Evolutionary conservation across 2,888 invertebrate species (phyloP), one percentile per base, ranked within the genome.

Genomic region (Perdita meconis): DNA sequence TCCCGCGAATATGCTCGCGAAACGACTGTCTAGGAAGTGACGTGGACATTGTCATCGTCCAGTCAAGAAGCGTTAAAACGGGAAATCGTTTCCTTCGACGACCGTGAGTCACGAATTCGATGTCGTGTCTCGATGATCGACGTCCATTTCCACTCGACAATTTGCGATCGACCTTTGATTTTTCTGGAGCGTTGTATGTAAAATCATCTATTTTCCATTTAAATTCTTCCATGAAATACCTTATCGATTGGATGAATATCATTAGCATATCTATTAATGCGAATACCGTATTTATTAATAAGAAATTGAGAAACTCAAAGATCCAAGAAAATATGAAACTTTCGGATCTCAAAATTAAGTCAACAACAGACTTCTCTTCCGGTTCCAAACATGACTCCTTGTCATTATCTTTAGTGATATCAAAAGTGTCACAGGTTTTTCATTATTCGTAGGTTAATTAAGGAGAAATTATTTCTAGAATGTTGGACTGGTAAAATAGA

Each of bases 11-110:
- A 72, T 61, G 68, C 42, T 56, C 59, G 73, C 70, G 56, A 76
- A 82, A 76, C 80, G 80, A 85, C 82, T 73, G 79, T 74, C 73
- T 69, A 67, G 65, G 63, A 79, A 64, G 59, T 74, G 73, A 84
- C 75, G 51, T 40, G 61, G 40, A 64, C 78, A 65, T 71, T 68
- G 61, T 66, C 75, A 70, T 59, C 65, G 64, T 47, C 34, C 8
- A n/a, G 53, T 80, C 51, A 67, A 64, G 63, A 34, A 74, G 70
- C 44, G 72, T 84, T 81, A 61, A 72, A 72, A 70, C 44, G 40
- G 67, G 50, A 59, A 24, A 26, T 38, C 51, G 51, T 42, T 50
- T 16, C 12, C 19, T 44, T 47, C 59, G 19, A 26, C 53, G 34
- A 42, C 53, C 47, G 47, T 36, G 40, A 38, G 22, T 30, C n/a